Evolutionary conservation across 2,797 vertebrate species (phyloP), one percentile per base, ranked within the genome.

Genomic region (Malurus splendens): DNA sequence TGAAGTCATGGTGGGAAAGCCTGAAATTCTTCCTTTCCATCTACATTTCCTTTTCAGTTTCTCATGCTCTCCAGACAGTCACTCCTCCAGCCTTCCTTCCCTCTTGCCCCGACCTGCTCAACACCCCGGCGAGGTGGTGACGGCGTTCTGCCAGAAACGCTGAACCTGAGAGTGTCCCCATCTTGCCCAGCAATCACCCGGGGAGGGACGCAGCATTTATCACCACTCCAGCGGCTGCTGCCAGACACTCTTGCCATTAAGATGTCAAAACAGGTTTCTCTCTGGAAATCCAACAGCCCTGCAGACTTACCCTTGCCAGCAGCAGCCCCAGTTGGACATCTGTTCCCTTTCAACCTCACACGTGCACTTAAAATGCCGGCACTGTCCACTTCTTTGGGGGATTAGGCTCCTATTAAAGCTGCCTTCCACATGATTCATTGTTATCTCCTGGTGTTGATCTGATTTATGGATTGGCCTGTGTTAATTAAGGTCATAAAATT

Each of bases 311-410:
- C 86, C 91, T 67, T n/a, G 54, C 92, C 64, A 5, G 70, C 87
- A 93, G 83, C 89, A 74, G 83, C 75, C 78, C 50, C 76, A 64
- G 23, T 71, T 81, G 81, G 90, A 86, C 82, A 93, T 95, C 94
- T 95, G 94, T 90, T 95, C 87, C 87, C 90, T 96, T 93, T 95
- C 95, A 95, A 88, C 78, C 87, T 95, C 94, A 92, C 89, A 90
- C 27, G 1, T 94, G 81, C 92, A 90, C 90, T 95, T 93, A 92
- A 95, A 94, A 92, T 83, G 62, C 86, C 3, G 0, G 81, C 51
- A 45, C 86, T 86, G 78, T 90, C 90, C 92, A 93, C 90, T 91
- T 94, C 86, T 91, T 90, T 1, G 6, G 86, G 76, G 93, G 61
- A 93, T 94, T 90, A 87, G 54, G 66, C 61, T 89, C 66, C 81